A percentile compares a stretch with the other conserved stretches of the same genome.
Conservation (phyloP, 1,140 invertebrate genomes). For the Eciton burchellii region DNA sequence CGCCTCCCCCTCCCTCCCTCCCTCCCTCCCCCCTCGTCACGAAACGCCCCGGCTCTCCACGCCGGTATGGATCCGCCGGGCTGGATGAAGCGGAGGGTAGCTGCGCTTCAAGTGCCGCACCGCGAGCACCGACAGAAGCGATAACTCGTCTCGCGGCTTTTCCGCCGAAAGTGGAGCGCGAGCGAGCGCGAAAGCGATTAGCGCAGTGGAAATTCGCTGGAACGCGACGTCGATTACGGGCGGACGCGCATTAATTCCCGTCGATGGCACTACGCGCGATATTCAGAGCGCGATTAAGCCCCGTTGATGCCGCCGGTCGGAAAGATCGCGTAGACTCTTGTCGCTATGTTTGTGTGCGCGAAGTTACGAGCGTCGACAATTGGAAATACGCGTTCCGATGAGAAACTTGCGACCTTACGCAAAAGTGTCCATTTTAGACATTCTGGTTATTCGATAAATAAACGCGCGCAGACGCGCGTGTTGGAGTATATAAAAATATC, state of each 20-base stretch:
- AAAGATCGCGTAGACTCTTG: background rate
- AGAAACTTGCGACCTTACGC: too few relatives aligned
- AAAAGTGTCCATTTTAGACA: too few relatives aligned
- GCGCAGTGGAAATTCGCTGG: conserved; percentile 7
- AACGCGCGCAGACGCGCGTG: too few relatives aligned
- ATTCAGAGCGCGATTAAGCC: conserved; percentile 21
- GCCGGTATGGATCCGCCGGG: conserved; percentile 24
- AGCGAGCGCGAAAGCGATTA: conserved; percentile 36
- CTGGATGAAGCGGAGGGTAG: conserved; percentile 58
- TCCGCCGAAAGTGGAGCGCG: conserved; percentile 47
- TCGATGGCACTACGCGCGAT: conserved; percentile 25
- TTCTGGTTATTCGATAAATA: too few relatives aligned
- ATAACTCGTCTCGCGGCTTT: conserved; percentile 60
- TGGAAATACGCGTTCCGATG: background rate
- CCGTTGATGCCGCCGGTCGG: background rate
- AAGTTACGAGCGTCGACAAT: background rate
- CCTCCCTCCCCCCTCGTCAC: background rate
- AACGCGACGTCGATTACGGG: conserved; percentile 3
- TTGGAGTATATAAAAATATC: too few relatives aligned
- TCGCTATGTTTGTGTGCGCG: background rate
- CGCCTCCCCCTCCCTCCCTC: background rate
- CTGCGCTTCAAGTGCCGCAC: conserved; percentile 62
- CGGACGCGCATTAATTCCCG: conserved; percentile 42
- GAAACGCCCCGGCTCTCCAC: background rate
- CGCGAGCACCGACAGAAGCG: conserved; percentile 16